These are phyloP conservation scores for Calyptommatus sinebrachiatus DNA, from an alignment of 2,113 vertebrate species.

Conservation along the genomic window DNA sequence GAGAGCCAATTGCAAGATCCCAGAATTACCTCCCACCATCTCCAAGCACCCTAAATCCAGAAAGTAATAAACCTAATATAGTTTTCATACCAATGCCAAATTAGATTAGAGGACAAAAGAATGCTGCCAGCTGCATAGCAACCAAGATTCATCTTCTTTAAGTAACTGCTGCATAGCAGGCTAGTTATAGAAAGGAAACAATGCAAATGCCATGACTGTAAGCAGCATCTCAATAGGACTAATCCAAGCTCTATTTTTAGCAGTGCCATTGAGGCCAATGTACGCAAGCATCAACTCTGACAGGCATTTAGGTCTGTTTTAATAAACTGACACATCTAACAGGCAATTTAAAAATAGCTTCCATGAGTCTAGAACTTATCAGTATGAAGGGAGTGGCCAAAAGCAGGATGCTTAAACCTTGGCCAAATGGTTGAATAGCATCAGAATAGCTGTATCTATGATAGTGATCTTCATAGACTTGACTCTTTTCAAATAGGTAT, in stretches of 20 bases:
- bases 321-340: not conserved
- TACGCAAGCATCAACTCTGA: not conserved
- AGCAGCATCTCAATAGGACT: slow-evolving; percentile 1
- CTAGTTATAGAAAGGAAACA: slow-evolving; percentile 42
- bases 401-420: not conserved
- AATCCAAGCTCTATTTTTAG: slow-evolving; percentile 21
- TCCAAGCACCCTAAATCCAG: not conserved
- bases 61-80: slow-evolving; percentile 42
- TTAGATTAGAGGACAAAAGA: slow-evolving; percentile 54
- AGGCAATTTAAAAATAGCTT: not conserved
- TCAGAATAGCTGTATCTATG: too few relatives aligned
- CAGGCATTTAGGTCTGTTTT: not conserved
- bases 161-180: slow-evolving; percentile 46
- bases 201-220: slow-evolving; percentile 15
- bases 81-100: slow-evolving; percentile 42
- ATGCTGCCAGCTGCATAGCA: slow-evolving; percentile 42
- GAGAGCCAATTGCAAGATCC: too few relatives aligned
- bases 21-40: too few relatives aligned
- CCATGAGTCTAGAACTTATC: not conserved
- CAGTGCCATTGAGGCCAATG: not conserved
- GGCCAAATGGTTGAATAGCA: too few relatives aligned
- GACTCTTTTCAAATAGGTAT: not conserved
- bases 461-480: too few relatives aligned
- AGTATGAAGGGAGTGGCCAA: not conserved
- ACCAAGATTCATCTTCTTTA: slow-evolving; percentile 50